These are phyloP conservation scores for Bugula neritina DNA, from an alignment of 2,888 invertebrate species.

Conservation along the genomic window DNA sequence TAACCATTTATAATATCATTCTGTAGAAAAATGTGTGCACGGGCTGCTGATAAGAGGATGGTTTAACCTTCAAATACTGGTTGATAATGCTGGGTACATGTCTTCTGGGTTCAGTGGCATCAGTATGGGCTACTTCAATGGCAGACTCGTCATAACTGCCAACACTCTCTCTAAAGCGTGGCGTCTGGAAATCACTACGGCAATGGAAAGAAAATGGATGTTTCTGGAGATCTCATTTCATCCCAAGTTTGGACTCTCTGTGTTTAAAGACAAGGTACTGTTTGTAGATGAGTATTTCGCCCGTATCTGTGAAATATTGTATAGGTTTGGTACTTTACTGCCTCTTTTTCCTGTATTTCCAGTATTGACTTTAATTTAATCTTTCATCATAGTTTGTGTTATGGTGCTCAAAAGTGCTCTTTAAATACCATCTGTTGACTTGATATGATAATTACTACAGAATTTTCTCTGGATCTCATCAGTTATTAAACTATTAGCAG, in stretches of 20 bases:
- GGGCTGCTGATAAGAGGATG: conserved; percentile 12
- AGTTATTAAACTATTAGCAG: too few species aligned
- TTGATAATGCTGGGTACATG: not conserved
- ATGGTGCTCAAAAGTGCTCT: too few species aligned
- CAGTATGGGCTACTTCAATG: not conserved
- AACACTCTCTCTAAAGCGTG: not conserved
- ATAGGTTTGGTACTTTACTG: too few species aligned
- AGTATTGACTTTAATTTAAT: too few species aligned
- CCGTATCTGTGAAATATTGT: too few species aligned
- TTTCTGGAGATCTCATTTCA: conserved; percentile 48
- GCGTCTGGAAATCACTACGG: conserved; percentile 24
- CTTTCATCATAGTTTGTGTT: too few species aligned
- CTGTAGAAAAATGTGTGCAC: conserved; percentile 24
- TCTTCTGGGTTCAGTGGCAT: conserved; percentile 25
- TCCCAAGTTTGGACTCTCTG: conserved; percentile 34
- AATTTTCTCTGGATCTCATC: too few species aligned
- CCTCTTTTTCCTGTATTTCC: too few species aligned
- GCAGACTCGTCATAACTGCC: not conserved
- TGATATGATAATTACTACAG: too few species aligned
- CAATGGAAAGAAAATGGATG: conserved; percentile 40
- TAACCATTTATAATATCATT: too few species aligned
- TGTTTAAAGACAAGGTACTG: conserved; percentile 39
- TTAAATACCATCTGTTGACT: too few species aligned
- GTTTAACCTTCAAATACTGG: not conserved
- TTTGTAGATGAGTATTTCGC: too few species aligned